Base-by-base conservation (phyloP, 1,140 invertebrate species). In the Drosophila ironensis region DNA sequence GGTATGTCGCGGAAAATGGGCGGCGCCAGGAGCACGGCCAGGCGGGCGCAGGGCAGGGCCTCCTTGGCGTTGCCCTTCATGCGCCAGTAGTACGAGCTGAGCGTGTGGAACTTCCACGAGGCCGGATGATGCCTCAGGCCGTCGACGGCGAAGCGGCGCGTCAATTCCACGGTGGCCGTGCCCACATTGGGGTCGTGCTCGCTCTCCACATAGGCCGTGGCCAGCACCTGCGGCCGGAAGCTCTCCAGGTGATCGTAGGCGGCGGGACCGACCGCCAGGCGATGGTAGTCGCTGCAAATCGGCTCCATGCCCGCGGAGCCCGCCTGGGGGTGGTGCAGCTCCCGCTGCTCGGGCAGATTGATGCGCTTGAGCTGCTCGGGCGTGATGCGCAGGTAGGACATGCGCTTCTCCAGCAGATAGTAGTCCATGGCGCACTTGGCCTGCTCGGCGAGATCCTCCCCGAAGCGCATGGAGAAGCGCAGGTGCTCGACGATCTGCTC, bases 11-110 rank as follows among this genome's bases (percentile, higher is more conserved):
- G 94, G 54, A 93, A 90, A 20, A 94, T 93, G 25, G 96, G 94
- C 41, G 95, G 94, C 27, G 95, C 94, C 90, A 93, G 94, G 88
- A 96, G 92, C 7, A 97, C 91, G 22, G 96, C 95, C 72, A 96
- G 89, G 11, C 96, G 91, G 12, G 94, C 92, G 91, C 96, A 97
- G 84, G 97, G 95, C 42, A 97, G 90, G 6, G 96, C 96, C 86
- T 95, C 93, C 20, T 93, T 92, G 5, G 95, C 93, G 87, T 96
- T 92, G 19, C 96, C 96, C 80, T 93, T 93, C 1, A 95, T 93
- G 44, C 96, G 92, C 96, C 96, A 97, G 91, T 95, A 97, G 51
- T 97, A 93, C 9, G 95, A 93, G 35, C 95, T 96, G 77, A 97
- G 91, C 87, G 96, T 96, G 78, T 96, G 94, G 81, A 96, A 93